Conservation (phyloP, 2,113 vertebrate species). For the Otus sunia region DNA sequence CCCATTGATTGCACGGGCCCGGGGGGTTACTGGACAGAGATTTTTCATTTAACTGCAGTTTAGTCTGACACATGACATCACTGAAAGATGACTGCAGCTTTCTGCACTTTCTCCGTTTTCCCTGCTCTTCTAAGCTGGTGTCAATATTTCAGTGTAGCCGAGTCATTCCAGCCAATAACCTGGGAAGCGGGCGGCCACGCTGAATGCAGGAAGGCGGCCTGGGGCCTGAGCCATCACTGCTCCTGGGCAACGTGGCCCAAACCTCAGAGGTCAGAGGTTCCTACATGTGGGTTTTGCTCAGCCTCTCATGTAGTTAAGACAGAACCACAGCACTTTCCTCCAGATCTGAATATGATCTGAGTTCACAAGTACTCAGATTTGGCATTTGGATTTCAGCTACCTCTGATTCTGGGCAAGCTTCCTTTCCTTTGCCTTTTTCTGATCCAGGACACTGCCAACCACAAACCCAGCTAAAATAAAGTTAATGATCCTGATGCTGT, state of each 20-base stretch:
- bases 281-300: neutral
- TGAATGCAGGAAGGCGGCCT: neutral
- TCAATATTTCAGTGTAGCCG: neutral
- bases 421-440: neutral
- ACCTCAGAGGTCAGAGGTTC: neutral
- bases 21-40: neutral
- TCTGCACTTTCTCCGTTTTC: neutral
- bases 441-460: neutral
- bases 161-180: neutral
- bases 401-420: neutral
- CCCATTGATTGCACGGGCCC: neutral
- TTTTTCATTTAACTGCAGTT: neutral
- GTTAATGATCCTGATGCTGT: neutral
- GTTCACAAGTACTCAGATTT: neutral
- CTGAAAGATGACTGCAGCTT: neutral
- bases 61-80: neutral
- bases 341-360: neutral
- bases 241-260: neutral
- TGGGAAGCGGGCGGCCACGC: neutral
- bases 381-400: neutral
- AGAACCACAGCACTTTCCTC: neutral
- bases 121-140: neutral
- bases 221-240: neutral
- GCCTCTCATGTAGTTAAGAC: neutral
- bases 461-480: neutral